Conservation (phyloP, 2,797 vertebrate genomes). For the Hydrolagus colliei region DNA sequence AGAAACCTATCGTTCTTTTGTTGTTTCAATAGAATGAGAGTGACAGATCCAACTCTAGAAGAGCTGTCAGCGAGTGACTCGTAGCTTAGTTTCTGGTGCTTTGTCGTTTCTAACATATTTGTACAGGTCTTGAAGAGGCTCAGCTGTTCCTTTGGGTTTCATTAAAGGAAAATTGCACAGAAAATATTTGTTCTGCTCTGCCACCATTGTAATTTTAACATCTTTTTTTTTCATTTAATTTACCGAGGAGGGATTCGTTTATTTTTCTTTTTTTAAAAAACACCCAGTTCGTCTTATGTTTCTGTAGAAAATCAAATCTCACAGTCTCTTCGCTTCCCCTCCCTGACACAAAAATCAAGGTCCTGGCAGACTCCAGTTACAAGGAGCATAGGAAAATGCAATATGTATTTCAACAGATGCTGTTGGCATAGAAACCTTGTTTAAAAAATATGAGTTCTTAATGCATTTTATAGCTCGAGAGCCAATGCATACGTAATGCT, state of each 20-base stretch:
- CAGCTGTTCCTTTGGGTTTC: slow-evolving; percentile 18
- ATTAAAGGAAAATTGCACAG: slow-evolving; percentile 1
- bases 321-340: background rate
- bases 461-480: background rate
- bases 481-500: background rate
- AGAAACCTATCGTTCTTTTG: slow-evolving; percentile 13
- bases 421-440: background rate
- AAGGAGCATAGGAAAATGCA: background rate
- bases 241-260: background rate
- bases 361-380: background rate
- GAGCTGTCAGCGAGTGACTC: slow-evolving; percentile 14
- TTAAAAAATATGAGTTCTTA: too few species aligned
- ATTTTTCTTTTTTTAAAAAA: background rate
- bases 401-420: background rate
- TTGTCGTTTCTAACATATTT: slow-evolving; percentile 3
- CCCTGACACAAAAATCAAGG: background rate
- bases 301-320: background rate
- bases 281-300: background rate
- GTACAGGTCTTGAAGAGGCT: too few species aligned
- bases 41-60: slow-evolving; percentile 23
- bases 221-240: background rate
- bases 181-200: slow-evolving; percentile 29
- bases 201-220: slow-evolving; percentile 11
- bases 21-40: slow-evolving; percentile 6
- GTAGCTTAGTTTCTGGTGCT: background rate